phyloP scores from a whole-genome alignment of 35 echinoderm and acorn worm genomes.

The Eucidaris tribuloides region DNA sequence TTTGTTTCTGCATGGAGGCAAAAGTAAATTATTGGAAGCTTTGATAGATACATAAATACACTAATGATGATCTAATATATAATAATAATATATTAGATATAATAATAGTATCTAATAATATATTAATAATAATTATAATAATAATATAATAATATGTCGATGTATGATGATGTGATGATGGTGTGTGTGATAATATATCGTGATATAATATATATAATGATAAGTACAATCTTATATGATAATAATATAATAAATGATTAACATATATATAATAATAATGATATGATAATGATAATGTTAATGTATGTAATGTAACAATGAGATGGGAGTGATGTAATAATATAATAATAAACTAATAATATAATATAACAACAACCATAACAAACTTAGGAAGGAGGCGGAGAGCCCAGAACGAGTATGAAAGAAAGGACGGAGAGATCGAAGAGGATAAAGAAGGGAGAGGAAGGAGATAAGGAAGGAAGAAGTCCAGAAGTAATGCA shows the following conservation, averaged over 20 bases:
- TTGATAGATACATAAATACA: not conserved
- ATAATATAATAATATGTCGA: not conserved
- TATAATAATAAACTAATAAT: not conserved
- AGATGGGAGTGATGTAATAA: not conserved
- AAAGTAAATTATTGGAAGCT: no score
- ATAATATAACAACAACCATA: not conserved
- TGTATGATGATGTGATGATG: not conserved
- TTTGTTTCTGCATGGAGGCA: no score
- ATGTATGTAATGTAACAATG: not conserved
- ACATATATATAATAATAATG: not conserved
- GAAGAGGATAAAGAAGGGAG: not conserved
- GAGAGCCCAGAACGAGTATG: no score
- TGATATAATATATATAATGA: not conserved
- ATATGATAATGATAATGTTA: not conserved
- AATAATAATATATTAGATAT: not conserved
- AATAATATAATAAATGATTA: not conserved
- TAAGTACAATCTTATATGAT: not conserved
- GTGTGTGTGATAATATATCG: not conserved
- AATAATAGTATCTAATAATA: not conserved
- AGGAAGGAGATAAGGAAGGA: not conserved
- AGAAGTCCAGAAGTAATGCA: not conserved
- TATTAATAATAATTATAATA: not conserved
- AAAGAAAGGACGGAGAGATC: not conserved
- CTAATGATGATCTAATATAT: no score
- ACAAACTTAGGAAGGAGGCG: not conserved